Conservation (phyloP, 2,888 invertebrate genomes). For the Dichetophora obliterata region DNA sequence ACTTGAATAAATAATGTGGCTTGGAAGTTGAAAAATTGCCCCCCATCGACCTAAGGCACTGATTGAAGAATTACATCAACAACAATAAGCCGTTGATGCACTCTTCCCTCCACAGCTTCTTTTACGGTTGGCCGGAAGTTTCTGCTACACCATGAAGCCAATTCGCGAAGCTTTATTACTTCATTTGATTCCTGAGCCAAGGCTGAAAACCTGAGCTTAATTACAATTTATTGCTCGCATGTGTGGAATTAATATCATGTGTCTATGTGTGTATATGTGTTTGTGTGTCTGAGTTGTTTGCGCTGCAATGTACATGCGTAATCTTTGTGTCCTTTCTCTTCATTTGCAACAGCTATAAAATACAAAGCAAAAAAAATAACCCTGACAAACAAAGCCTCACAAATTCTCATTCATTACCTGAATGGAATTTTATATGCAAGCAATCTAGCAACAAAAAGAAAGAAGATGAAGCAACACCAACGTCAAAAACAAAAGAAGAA, state of each 20-base stretch:
- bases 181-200: conserved; percentile 12
- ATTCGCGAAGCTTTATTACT: conserved; percentile 26
- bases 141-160: not conserved
- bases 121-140: not conserved
- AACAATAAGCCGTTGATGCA: not conserved
- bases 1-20: too few species aligned
- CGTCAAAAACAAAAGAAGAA: conserved; percentile 13
- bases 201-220: conserved; percentile 39
- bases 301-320: conserved; percentile 31
- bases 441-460: not conserved
- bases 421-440: conserved; percentile 2
- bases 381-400: too few species aligned
- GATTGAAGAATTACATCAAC: too few species aligned
- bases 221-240: conserved; percentile 44
- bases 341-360: too few species aligned
- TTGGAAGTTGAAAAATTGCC: too few species aligned
- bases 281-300: not conserved
- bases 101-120: too few species aligned
- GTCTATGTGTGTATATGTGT: not conserved
- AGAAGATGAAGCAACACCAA: not conserved
- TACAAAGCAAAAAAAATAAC: too few species aligned
- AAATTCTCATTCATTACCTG: not conserved
- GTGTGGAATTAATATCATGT: conserved; percentile 40
- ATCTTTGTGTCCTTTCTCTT: conserved; percentile 2
- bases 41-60: not conserved